These are phyloP conservation scores for Coelopa pilipes DNA, from an alignment of 2,888 invertebrate genomes.

Conservation along the genomic window DNA sequence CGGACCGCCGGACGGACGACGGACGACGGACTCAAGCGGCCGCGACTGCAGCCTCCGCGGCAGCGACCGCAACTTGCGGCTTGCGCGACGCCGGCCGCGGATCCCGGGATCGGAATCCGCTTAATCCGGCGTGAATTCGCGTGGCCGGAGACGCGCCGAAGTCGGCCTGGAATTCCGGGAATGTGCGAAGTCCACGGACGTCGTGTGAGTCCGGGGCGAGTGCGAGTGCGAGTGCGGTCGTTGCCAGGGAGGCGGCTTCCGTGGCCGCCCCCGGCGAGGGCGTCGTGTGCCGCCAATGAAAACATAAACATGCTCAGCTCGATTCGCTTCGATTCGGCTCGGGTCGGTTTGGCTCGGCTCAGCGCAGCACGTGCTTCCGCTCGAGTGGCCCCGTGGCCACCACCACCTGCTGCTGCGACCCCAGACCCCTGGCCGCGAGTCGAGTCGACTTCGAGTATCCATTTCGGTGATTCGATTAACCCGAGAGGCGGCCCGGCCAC, in stretches of 20 bases:
- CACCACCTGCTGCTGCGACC: neutral
- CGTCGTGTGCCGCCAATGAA: slow-evolving; percentile 14
- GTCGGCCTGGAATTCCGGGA: neutral
- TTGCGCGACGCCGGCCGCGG: too few species aligned
- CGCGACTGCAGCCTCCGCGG: too few species aligned
- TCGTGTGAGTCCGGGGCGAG: neutral
- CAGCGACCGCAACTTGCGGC: too few species aligned
- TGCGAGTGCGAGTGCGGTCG: neutral
- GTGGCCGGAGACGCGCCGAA: neutral
- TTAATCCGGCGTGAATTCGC: slow-evolving; percentile 3
- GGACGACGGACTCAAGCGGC: too few species aligned
- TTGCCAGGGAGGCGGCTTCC: too few species aligned
- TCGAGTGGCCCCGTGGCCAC: slow-evolving; percentile 1
- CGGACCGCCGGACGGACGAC: neutral
- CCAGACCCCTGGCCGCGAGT: too few species aligned
- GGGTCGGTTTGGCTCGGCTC: too few species aligned
- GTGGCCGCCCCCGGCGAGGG: neutral
- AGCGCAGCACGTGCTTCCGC: neutral
- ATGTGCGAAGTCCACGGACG: neutral
- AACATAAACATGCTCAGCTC: neutral
- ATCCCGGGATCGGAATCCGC: neutral
- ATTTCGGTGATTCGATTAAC: too few species aligned
- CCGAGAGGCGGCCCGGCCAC: too few species aligned
- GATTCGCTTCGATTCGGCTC: too few species aligned
- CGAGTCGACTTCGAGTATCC: too few species aligned